phyloP scores from a whole-genome alignment of 2,888 invertebrate species.

The Tholera decimalis region DNA sequence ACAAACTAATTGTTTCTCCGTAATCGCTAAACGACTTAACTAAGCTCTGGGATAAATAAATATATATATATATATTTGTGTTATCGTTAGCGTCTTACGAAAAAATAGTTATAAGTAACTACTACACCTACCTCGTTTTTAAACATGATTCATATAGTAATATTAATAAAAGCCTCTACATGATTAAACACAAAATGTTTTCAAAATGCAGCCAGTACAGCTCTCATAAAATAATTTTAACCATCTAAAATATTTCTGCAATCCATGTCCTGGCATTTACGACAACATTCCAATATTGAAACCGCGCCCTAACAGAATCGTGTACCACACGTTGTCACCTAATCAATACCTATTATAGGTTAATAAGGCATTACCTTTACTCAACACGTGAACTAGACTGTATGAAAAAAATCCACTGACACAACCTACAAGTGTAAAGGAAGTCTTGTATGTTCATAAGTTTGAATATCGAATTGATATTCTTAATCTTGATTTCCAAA shows the following conservation, averaged over 20 bases:
- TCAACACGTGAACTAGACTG: conserved; percentile 32
- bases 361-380: conserved; percentile 54
- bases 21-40: neutral
- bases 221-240: neutral
- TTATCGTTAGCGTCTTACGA: neutral
- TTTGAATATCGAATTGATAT: neutral
- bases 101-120: no score
- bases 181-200: neutral
- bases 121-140: neutral
- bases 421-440: neutral
- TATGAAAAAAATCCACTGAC: conserved; percentile 30
- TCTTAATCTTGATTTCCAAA: no score
- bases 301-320: conserved; percentile 34
- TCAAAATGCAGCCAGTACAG: neutral
- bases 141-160: neutral
- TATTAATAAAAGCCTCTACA: neutral
- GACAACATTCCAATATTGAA: conserved; percentile 27
- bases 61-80: neutral
- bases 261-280: conserved; percentile 1
- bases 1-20: conserved; percentile 15
- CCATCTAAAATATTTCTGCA: conserved; percentile 8
- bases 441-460: neutral
- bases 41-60: neutral
- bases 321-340: conserved; percentile 39
- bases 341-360: conserved; percentile 54